Evolutionary conservation across 1,140 invertebrate species (phyloP).

Genomic region (Eueides isabella): DNA sequence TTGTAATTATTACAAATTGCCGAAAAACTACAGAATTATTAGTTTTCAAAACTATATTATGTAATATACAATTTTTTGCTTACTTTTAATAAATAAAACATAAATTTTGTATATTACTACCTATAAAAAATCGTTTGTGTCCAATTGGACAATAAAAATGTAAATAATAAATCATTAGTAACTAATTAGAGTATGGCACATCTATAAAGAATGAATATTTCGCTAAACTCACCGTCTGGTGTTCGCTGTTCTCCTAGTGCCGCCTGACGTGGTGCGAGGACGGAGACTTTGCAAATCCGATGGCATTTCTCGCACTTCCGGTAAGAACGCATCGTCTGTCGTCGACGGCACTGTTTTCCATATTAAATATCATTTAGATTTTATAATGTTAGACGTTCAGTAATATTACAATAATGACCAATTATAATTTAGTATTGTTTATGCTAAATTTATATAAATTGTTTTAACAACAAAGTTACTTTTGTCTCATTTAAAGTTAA

Average conservation of each 20-base stretch:
- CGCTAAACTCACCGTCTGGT: slow-evolving; percentile 60
- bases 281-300: slow-evolving; percentile 59
- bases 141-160: background rate
- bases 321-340: slow-evolving; percentile 78
- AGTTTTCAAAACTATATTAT: too few relatives aligned
- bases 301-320: slow-evolving; percentile 65
- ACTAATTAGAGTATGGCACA: background rate
- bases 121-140: background rate
- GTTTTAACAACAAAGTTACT: too few relatives aligned
- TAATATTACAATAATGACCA: too few relatives aligned
- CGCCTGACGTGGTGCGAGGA: slow-evolving; percentile 69
- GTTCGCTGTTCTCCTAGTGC: slow-evolving; percentile 70
- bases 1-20: background rate
- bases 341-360: slow-evolving; percentile 68
- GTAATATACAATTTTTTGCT: background rate
- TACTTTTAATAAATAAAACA: background rate
- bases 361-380: background rate
- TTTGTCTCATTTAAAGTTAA: too few relatives aligned
- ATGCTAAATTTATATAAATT: too few relatives aligned
- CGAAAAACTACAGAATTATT: too few relatives aligned
- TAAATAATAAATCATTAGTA: background rate
- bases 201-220: background rate
- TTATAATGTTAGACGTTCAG: background rate
- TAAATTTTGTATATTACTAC: background rate
- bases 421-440: too few relatives aligned